phyloP scores from a whole-genome alignment of 2,888 invertebrate genomes.

The Bellardia bayeri region DNA sequence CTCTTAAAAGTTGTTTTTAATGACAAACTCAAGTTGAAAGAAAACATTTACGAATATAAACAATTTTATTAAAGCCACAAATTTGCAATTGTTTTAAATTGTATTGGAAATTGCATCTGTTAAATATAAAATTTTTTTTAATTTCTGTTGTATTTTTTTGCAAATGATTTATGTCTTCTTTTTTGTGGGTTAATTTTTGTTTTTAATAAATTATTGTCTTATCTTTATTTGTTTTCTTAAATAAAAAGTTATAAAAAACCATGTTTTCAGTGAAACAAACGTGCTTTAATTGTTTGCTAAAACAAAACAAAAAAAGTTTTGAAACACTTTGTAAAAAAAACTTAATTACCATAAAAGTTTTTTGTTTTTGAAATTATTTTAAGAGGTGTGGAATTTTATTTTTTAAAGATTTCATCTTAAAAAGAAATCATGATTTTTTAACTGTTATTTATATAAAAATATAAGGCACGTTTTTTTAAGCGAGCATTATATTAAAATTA shows the following conservation, averaged over 20 bases:
- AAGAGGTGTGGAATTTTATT: conserved; percentile 44
- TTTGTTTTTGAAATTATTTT: conserved; percentile 7
- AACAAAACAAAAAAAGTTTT: conserved; percentile 14
- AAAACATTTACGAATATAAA: no score
- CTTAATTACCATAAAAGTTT: background rate
- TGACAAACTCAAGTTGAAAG: background rate
- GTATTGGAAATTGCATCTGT: background rate
- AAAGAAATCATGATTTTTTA: conserved; percentile 44
- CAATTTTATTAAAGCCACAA: background rate
- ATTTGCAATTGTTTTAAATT: conserved; percentile 11
- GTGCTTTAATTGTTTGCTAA: conserved; percentile 42
- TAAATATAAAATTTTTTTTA: conserved; percentile 2
- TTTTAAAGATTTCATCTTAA: conserved; percentile 47
- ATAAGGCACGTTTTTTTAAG: conserved; percentile 23
- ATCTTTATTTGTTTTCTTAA: conserved; percentile 6
- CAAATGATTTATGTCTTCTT: background rate
- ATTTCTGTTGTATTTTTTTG: no score
- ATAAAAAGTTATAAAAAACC: background rate
- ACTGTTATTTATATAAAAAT: background rate
- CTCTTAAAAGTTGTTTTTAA: background rate
- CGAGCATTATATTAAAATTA: background rate
- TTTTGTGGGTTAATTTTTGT: conserved; percentile 13
- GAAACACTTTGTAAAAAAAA: conserved; percentile 21
- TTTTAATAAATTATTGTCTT: conserved; percentile 10
- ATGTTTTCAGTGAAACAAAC: background rate